Base-by-base conservation (phyloP, 2,797 vertebrate genomes). In the Gymnoscopelus braueri region DNA sequence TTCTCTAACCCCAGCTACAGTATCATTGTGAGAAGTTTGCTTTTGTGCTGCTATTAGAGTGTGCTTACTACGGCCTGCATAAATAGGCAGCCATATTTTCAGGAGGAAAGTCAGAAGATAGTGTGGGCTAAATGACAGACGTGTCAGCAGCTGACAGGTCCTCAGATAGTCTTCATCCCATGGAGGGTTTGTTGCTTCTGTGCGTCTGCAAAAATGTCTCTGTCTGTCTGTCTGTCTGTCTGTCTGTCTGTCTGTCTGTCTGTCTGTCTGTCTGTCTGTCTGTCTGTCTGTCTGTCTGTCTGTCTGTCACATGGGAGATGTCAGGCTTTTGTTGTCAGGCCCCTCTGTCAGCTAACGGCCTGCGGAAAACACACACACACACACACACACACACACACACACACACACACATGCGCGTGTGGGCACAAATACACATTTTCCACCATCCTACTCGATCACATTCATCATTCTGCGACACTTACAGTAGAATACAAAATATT, bases 271-370 rank as follows among this genome's bases (percentile, higher is more conserved):
- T 26, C 61, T 51, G 61, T 54, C 51, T 59, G 65, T 67, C 39
- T 66, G 35, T 49, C 26, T 58, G 56, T 32, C 39, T 66, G 35
- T 49, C 26, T 58, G 56, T 32, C 26, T 29, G 83, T 80, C 71
- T 69, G 76, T 71, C 70, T 73, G 81, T 83, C 83, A 74, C 83
- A 61, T 65, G 89, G 88, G 86, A 83, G 26, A 23, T 29, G 69
- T 88, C 90, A 83, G 78, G 84, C 85, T 79, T 77, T 1, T n/a
- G 55, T 67, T 91, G 85, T 85, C 86, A 87, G 79, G 47, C 77
- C 61, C 48, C 5, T 54, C 84, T 90, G 84, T 84, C 89, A 86
- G 75, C 83, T 73, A 63, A 4, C 67, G 79, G 68, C 83, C 80
- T 70, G 8, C 51, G 53, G 77, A 73, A 79, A 81, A 84, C 88